Evolutionary conservation across 2,797 vertebrate genomes (phyloP).

Genomic region (Periophthalmus magnuspinnatus): DNA sequence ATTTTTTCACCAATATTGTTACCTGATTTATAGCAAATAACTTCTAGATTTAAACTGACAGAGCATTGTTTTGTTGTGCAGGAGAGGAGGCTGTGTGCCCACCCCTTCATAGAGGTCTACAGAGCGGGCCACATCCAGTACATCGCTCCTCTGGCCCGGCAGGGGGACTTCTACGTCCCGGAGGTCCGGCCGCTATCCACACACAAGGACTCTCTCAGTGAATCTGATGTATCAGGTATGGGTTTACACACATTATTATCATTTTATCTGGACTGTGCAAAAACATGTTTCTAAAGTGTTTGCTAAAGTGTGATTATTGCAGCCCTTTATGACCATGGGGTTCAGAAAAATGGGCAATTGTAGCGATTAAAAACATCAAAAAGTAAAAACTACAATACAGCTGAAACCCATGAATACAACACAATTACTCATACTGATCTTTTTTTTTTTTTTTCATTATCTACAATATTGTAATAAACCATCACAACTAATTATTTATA

Average conservation of each 20-base stretch:
- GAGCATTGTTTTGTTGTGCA: conserved; percentile 54
- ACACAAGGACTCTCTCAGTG: conserved; percentile 67
- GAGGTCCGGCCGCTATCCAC: conserved; percentile 81
- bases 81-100: conserved; percentile 89
- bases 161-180: conserved; percentile 92
- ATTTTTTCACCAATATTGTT: background rate
- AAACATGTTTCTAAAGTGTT: no score
- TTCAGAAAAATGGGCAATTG: no score
- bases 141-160: conserved; percentile 87
- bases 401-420: no score
- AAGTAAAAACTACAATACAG: no score
- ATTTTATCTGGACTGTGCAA: no score
- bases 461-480: background rate
- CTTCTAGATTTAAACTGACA: background rate
- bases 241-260: background rate
- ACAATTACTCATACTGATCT: no score
- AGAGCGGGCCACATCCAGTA: conserved; percentile 85
- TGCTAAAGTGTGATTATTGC: no score
- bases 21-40: background rate
- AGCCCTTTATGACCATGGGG: no score
- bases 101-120: conserved; percentile 93
- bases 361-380: no score
- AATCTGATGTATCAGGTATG: conserved; percentile 85
- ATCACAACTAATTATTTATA: no score
- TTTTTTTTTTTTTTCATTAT: background rate